phyloP scores from a whole-genome alignment of 2,113 vertebrate genomes.

The Anas platyrhynchos region DNA sequence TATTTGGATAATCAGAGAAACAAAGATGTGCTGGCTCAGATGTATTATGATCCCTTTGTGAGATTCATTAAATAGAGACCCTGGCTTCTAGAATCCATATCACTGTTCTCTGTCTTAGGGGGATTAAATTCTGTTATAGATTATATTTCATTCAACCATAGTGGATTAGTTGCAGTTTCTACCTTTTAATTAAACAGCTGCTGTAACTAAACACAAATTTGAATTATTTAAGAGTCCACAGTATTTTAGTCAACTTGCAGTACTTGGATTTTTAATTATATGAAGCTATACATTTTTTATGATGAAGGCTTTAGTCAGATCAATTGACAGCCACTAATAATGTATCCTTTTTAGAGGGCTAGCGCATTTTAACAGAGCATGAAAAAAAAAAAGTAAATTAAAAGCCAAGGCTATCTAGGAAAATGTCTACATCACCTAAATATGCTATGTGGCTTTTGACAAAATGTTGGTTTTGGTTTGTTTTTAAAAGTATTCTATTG shows the following conservation, averaged over 20 bases:
- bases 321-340: conserved; percentile 68
- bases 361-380: conserved; percentile 53
- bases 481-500: not conserved
- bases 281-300: conserved; percentile 80
- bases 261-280: conserved; percentile 78
- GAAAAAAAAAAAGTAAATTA: conserved; percentile 60
- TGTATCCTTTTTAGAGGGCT: conserved; percentile 59
- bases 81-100: conserved; percentile 72
- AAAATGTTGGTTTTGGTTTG: not conserved
- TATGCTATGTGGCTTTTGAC: conserved; percentile 6
- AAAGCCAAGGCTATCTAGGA: conserved; percentile 50
- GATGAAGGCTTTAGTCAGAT: conserved; percentile 72
- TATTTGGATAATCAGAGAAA: conserved; percentile 65
- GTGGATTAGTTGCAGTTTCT: conserved; percentile 84
- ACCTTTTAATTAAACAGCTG: conserved; percentile 87
- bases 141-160: conserved; percentile 80
- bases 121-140: conserved; percentile 71
- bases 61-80: conserved; percentile 71
- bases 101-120: conserved; percentile 68
- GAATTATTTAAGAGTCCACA: conserved; percentile 83
- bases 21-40: conserved; percentile 48
- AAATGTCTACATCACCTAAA: not conserved
- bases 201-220: conserved; percentile 78
- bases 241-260: conserved; percentile 73
- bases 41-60: conserved; percentile 69